Evolutionary conservation across 2,888 invertebrate species (phyloP), one percentile per base, ranked within the genome.

Genomic region (Hydraecia micacea): DNA sequence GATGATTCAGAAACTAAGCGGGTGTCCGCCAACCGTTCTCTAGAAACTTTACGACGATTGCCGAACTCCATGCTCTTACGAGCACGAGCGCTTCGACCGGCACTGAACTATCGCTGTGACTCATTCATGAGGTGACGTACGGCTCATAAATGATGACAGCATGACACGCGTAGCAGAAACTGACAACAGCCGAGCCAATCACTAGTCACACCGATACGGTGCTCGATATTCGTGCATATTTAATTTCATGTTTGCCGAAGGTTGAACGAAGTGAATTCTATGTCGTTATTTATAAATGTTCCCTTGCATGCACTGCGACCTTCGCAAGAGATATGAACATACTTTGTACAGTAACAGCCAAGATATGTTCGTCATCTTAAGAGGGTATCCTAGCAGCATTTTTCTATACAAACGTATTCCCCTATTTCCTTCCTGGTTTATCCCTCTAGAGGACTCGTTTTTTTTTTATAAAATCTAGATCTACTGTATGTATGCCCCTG

Each of bases 1-100:
- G 89, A 91, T 95, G 95, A 95, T 93, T 95, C 95, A 95, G 93
- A 90, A 88, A 90, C 86, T 73, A 78, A 84, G 82, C 93, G 92
- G 93, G 88, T 90, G 92, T 90, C 91, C 91, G 92, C 92, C 91
- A 90, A 92, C 89, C 92, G 92, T 90, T 93, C 94, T 93, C 91
- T 94, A 92, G 89, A 92, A 91, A 91, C 91, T 90, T 86, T 89
- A 92, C 86, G 85, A 80, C 89, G 86, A 90, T 83, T 88, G 88
- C 86, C 90, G 88, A 91, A 90, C 86, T 86, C 91, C 89, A 89
- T 90, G 89, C 86, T 88, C 86, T 83, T 88, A 85, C 13, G 60
- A 28, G 2, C 28, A 7, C 80, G 86, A 90, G 87, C 90, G 87
- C 89, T 88, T 86, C 88, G 80, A 79, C 72, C 62, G 74, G 58